Conservation (phyloP, 2,113 vertebrate genomes). For the Amphiprion ocellaris region DNA sequence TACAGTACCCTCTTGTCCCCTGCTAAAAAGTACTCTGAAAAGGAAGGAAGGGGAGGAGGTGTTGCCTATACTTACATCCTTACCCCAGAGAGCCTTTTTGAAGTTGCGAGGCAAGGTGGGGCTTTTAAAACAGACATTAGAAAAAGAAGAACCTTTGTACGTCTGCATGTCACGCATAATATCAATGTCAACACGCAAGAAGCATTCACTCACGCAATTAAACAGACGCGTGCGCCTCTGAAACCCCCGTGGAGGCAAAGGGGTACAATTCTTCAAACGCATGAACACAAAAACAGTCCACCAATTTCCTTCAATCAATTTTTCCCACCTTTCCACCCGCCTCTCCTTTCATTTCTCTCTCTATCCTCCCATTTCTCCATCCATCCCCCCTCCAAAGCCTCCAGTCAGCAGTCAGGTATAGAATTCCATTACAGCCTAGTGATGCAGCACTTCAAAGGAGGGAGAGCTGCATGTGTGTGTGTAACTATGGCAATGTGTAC, state of each 20-base stretch:
- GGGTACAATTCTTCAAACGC: slow-evolving; percentile 31
- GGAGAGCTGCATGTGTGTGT: slow-evolving; percentile 42
- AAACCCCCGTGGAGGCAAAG: neutral
- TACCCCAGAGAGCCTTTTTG: slow-evolving; percentile 54
- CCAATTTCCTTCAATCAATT: slow-evolving; percentile 57
- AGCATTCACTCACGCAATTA: neutral
- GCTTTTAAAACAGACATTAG: slow-evolving; percentile 64
- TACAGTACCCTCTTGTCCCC: slow-evolving; percentile 69
- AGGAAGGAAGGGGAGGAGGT: slow-evolving; percentile 24
- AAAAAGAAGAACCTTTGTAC: slow-evolving; percentile 66
- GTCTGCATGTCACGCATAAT: slow-evolving; percentile 46
- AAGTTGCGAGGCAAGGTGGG: slow-evolving; percentile 48
- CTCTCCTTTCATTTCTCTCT: slow-evolving; percentile 60
- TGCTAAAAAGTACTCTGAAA: slow-evolving; percentile 44
- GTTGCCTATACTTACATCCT: slow-evolving; percentile 53
- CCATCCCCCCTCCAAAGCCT: slow-evolving; percentile 65
- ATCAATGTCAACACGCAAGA: slow-evolving; percentile 16
- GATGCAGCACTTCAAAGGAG: slow-evolving; percentile 78
- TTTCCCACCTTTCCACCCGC: slow-evolving; percentile 52
- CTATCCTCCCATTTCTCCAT: slow-evolving; percentile 62
- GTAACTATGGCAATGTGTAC: slow-evolving; percentile 27
- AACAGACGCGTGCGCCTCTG: neutral
- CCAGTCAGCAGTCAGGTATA: slow-evolving; percentile 78
- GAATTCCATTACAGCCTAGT: slow-evolving; percentile 80
- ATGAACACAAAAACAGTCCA: slow-evolving; percentile 45